These are phyloP conservation scores for Loripinus fragilis DNA, from an alignment of 2,888 invertebrate species.

Conservation along the genomic window DNA sequence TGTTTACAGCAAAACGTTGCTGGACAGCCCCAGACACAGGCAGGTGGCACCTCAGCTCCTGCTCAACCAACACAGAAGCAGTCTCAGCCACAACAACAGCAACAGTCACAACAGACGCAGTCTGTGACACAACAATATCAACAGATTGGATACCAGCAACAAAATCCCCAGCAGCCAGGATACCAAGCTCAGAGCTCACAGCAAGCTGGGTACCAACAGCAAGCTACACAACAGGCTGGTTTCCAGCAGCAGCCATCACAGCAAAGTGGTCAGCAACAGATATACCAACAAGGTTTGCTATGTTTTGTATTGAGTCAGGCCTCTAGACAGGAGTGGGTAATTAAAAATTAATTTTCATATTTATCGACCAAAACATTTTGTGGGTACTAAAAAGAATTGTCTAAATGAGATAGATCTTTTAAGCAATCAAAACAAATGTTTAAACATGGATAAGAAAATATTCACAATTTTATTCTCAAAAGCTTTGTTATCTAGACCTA, in stretches of 20 bases:
- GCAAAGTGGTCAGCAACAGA: not conserved
- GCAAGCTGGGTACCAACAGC: constrained; percentile 43
- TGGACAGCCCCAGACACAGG: not conserved
- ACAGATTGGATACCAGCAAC: constrained; percentile 11
- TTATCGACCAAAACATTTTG: too few relatives aligned
- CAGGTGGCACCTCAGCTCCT: constrained; percentile 24
- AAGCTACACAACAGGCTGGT: constrained; percentile 41
- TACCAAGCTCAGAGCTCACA: constrained; percentile 19
- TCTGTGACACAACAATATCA: not conserved
- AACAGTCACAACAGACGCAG: constrained; percentile 1
- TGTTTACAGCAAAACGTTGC: not conserved
- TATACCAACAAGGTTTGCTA: constrained; percentile 12
- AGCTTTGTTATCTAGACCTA: too few relatives aligned
- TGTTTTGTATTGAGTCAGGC: too few relatives aligned
- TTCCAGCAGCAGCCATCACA: constrained; percentile 13
- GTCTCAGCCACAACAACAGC: constrained; percentile 19
- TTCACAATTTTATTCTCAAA: too few relatives aligned
- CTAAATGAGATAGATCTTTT: too few relatives aligned
- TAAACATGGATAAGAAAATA: too few relatives aligned
- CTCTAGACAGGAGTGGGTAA: too few relatives aligned
- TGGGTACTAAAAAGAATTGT: too few relatives aligned
- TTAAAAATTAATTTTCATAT: too few relatives aligned
- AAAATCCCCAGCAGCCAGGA: not conserved
- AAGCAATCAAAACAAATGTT: too few relatives aligned
- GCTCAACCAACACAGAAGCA: constrained; percentile 3